Evolutionary conservation across 2,888 invertebrate genomes (phyloP).

Genomic region (Drosophila birchii): DNA sequence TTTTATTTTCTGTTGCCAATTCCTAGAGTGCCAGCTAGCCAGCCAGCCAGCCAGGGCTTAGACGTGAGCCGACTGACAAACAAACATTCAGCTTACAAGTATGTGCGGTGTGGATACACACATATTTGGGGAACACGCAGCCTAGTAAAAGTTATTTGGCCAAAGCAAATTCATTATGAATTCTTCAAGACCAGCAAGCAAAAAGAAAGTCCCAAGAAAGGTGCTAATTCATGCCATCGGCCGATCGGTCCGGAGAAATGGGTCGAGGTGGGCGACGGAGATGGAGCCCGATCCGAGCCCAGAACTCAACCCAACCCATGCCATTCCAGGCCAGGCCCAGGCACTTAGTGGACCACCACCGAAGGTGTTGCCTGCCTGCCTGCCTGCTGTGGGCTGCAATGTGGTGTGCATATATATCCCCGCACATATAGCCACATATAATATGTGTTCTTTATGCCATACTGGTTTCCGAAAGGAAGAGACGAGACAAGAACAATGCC

Average conservation of each 20-base stretch:
- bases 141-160: conserved; percentile 76
- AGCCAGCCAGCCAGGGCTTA: conserved; percentile 23
- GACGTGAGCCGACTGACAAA: conserved; percentile 42
- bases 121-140: conserved; percentile 23
- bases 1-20: conserved; percentile 24
- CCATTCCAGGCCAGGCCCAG: conserved; percentile 35
- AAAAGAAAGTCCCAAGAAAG: conserved; percentile 78
- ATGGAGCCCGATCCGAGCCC: conserved; percentile 10
- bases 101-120: conserved; percentile 4
- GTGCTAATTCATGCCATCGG: conserved; percentile 72
- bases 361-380: conserved; percentile 38
- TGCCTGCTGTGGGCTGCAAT: conserved; percentile 34
- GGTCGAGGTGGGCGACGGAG: conserved; percentile 57
- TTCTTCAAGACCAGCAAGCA: conserved; percentile 64
- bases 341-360: conserved; percentile 47
- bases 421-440: conserved; percentile 28
- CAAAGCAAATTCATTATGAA: conserved; percentile 72
- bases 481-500: conserved; percentile 50
- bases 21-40: conserved; percentile 16
- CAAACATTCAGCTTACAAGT: conserved; percentile 14
- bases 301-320: conserved; percentile 21
- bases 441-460: conserved; percentile 68
- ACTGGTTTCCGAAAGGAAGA: conserved; percentile 74
- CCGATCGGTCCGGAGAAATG: conserved; percentile 62
- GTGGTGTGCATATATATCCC: conserved; percentile 25